Percentiles rank a stretch among this genome's conserved stretches.
These are phyloP conservation scores for Thalassaphorura encarpata DNA, from an alignment of 1,140 invertebrate species.

Conservation along the genomic window DNA sequence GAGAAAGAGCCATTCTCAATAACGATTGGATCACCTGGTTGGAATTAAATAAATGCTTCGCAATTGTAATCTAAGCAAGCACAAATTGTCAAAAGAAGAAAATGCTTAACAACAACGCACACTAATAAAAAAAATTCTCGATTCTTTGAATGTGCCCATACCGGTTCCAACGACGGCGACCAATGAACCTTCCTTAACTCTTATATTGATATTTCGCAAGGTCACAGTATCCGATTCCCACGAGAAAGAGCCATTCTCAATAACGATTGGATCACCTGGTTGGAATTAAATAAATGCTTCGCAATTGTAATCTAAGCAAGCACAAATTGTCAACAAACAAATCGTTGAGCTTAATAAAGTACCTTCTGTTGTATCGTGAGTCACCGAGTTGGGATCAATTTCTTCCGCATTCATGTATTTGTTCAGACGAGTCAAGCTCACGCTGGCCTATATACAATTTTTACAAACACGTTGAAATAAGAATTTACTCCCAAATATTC, in stretches of 20 bases:
- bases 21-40: slow-evolving; percentile 52
- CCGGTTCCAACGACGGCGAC: slow-evolving; percentile 48
- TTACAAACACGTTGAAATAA: too few relatives aligned
- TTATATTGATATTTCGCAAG: slow-evolving; percentile 36
- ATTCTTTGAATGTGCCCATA: too few relatives aligned
- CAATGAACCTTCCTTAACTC: slow-evolving; percentile 37
- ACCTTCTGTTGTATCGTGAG: slow-evolving; percentile 27
- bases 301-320: not conserved
- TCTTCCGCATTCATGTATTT: slow-evolving; percentile 36
- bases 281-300: not conserved
- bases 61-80: too few relatives aligned
- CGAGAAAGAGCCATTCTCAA: slow-evolving; percentile 63
- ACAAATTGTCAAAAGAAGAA: too few relatives aligned
- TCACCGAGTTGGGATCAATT: slow-evolving; percentile 31
- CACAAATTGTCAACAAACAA: not conserved
- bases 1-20: slow-evolving; percentile 66
- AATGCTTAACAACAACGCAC: too few relatives aligned
- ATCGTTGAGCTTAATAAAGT: slow-evolving; percentile 3
- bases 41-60: too few relatives aligned
- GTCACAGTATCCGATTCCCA: slow-evolving; percentile 44
- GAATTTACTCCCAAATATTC: too few relatives aligned
- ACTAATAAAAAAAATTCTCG: too few relatives aligned
- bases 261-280: slow-evolving; percentile 55
- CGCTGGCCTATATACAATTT: slow-evolving; percentile 36
- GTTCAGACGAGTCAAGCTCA: slow-evolving; percentile 36